Evolutionary conservation across 2,113 vertebrate genomes (phyloP), one percentile per base, ranked within the genome.

Genomic region (Paraplagusia blochii): DNA sequence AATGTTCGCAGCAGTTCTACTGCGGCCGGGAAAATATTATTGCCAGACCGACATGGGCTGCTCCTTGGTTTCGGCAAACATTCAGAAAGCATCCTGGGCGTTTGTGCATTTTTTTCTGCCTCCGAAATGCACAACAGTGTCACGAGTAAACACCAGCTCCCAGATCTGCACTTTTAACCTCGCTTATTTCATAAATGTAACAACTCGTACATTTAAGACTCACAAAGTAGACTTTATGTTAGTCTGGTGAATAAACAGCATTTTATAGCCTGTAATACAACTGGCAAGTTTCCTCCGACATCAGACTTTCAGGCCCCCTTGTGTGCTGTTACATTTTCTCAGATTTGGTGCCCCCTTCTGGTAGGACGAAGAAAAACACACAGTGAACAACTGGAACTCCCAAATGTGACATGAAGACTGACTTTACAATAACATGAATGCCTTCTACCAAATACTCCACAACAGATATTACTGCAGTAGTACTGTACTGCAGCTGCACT

Each of bases 1-100:
- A 72, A 81, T 63, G 81, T 81, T n/a, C 65, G 72, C 66, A 39
- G 42, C 42, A 43, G 44, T 47, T 9, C 9, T 12, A 42, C 19
- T 14, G 5, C 1, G 11, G 49, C 11, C 13, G 5, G 3, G 12
- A 14, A 9, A 22, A 12, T 14, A 33, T 7, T 33, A 48, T 11
- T 9, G 46, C 19, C 2, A n/a, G 19, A n/a, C 46, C 12, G 29
- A 8, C 14, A 33, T 33, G 2, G 7, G 22, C 8, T 33, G 13
- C 29, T 48, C 19, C 8, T 13, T 48, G 4, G 11, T 3, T 11
- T 18, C 1, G 7, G 9, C 16, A 11, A 1, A 45, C 1, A 45
- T 12, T 1, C 10, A 17, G 38, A 40, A 40, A 40, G 38, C 2
- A 16, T 15, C 15, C n/a, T 9, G 5, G 44, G 10, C 44, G 17